phyloP scores from a whole-genome alignment of 2,888 invertebrate species.

The Neocrepidodera transversa region DNA sequence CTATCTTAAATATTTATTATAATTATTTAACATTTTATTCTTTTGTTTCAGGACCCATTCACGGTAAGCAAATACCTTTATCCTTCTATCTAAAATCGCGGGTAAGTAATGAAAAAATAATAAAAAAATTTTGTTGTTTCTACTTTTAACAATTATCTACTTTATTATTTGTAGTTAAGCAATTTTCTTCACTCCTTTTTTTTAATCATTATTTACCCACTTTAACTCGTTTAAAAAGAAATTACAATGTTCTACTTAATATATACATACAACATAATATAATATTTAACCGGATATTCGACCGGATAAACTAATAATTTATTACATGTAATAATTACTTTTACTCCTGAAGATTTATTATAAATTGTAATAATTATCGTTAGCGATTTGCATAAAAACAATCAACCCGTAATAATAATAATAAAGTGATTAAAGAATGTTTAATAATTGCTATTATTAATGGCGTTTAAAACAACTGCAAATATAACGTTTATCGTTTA shows the following conservation, averaged over 20 bases:
- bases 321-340: conserved; percentile 16
- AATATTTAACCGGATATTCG: background rate
- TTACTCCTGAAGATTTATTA: background rate
- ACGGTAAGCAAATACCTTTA: conserved; percentile 65
- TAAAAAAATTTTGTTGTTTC: too few species aligned
- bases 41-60: conserved; percentile 71
- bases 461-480: conserved; percentile 19
- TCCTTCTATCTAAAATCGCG: too few species aligned
- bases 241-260: background rate
- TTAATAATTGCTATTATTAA: conserved; percentile 26
- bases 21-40: background rate
- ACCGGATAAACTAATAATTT: conserved; percentile 3
- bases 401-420: conserved; percentile 17
- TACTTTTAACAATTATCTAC: too few species aligned
- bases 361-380: conserved; percentile 1
- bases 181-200: too few species aligned
- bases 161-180: too few species aligned
- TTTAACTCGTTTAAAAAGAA: too few species aligned
- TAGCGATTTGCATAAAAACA: conserved; percentile 19
- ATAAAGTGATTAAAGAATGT: conserved; percentile 14
- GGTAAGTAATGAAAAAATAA: too few species aligned
- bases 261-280: background rate
- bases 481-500: background rate
- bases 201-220: too few species aligned
- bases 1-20: too few species aligned